These are phyloP conservation scores for Oopsacas minuta DNA, from an alignment of 37 sponge, comb jelly and placozoan genomes.

Conservation along the genomic window DNA sequence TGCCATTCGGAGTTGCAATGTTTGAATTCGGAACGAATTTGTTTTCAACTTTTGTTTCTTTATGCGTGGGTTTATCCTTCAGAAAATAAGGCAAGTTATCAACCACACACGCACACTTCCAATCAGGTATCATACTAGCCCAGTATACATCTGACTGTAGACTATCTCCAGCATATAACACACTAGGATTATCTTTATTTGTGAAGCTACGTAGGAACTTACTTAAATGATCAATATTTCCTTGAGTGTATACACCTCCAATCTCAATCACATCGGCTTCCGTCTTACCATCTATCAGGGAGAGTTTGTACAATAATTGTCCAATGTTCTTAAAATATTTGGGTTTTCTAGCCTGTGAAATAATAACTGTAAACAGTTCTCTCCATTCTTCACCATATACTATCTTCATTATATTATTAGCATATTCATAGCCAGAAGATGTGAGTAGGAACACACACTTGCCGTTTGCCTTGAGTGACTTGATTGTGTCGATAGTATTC, in stretches of 20 bases:
- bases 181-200: neutral
- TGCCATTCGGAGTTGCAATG: neutral
- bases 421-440: neutral
- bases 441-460: conserved; percentile 4
- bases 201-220: neutral
- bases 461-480: neutral
- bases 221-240: neutral
- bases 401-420: neutral
- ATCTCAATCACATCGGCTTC: neutral
- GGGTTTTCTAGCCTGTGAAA: neutral
- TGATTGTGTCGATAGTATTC: neutral
- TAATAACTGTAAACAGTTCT: neutral
- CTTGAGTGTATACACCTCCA: neutral
- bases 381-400: neutral
- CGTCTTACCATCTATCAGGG: neutral
- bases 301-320: neutral
- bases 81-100: neutral
- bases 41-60: neutral
- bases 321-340: neutral
- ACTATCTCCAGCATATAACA: neutral
- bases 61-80: neutral
- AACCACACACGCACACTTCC: neutral
- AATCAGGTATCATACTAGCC: neutral
- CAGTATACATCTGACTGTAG: neutral
- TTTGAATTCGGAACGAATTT: neutral